phyloP scores from a whole-genome alignment of 2,113 vertebrate species.

The Coreoperca whiteheadi region DNA sequence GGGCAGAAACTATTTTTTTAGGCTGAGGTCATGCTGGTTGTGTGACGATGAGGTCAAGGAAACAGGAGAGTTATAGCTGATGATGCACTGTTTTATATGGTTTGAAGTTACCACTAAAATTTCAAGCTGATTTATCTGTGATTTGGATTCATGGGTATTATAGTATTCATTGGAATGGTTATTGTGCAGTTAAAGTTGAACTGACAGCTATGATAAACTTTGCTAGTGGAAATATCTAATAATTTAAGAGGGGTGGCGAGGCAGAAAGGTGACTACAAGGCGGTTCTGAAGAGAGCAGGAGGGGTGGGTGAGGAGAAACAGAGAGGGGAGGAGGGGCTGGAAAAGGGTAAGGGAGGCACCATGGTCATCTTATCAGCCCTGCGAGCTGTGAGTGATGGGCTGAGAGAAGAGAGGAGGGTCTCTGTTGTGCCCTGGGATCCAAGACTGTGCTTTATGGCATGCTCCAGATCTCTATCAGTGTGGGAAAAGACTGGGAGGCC shows the following conservation, averaged over 20 bases:
- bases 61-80: conserved; percentile 51
- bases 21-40: conserved; percentile 63
- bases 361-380: conserved; percentile 69
- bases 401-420: conserved; percentile 70
- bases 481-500: conserved; percentile 81
- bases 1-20: conserved; percentile 41
- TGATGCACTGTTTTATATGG: conserved; percentile 41
- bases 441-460: conserved; percentile 80
- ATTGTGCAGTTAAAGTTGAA: conserved; percentile 8
- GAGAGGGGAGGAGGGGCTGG: conserved; percentile 33
- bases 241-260: conserved; percentile 11
- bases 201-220: neutral
- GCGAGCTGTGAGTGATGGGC: conserved; percentile 66
- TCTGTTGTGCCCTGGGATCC: conserved; percentile 79
- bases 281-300: neutral
- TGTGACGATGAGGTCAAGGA: conserved; percentile 60
- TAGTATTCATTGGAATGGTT: neutral
- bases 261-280: conserved; percentile 36
- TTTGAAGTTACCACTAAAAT: conserved; percentile 28
- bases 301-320: conserved; percentile 37
- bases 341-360: conserved; percentile 55
- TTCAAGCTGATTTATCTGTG: conserved; percentile 21
- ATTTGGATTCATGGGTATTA: conserved; percentile 1
- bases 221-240: conserved; percentile 22
- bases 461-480: conserved; percentile 84